phyloP scores from a whole-genome alignment of 2,797 vertebrate species.

The Prionace glauca region DNA sequence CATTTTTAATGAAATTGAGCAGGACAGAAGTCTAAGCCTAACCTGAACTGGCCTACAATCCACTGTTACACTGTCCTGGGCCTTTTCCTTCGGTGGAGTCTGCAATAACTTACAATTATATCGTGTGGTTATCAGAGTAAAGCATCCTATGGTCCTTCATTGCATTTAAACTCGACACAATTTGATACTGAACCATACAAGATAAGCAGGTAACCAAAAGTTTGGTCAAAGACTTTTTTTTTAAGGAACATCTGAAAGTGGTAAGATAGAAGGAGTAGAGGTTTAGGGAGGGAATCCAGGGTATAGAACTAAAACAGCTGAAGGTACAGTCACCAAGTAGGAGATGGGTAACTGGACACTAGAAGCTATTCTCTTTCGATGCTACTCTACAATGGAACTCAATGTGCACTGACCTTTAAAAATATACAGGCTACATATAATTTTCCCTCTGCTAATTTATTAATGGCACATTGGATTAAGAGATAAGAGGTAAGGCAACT shows the following conservation, averaged over 20 bases:
- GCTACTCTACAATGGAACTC: not conserved
- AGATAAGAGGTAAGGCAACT: not conserved
- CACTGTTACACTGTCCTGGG: not conserved
- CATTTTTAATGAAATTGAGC: not conserved
- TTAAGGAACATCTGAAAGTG: not conserved
- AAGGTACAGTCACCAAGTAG: not conserved
- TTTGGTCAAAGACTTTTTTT: not conserved
- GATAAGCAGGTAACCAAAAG: not conserved
- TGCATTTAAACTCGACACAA: not conserved
- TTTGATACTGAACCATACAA: not conserved
- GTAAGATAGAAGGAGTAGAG: not conserved
- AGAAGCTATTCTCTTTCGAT: not conserved
- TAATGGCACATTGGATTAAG: not conserved
- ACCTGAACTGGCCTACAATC: not conserved
- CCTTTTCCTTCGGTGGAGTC: not conserved
- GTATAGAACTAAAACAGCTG: not conserved
- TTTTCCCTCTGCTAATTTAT: not conserved
- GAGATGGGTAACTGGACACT: not conserved
- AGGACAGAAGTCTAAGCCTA: not conserved
- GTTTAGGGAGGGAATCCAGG: not conserved
- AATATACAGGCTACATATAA: not conserved
- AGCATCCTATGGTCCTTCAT: not conserved
- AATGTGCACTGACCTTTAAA: not conserved
- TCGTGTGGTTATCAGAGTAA: not conserved
- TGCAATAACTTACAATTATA: too few relatives aligned